Evolutionary conservation across 2,888 invertebrate genomes (phyloP).

Genomic region (Cephonodes hylas): DNA sequence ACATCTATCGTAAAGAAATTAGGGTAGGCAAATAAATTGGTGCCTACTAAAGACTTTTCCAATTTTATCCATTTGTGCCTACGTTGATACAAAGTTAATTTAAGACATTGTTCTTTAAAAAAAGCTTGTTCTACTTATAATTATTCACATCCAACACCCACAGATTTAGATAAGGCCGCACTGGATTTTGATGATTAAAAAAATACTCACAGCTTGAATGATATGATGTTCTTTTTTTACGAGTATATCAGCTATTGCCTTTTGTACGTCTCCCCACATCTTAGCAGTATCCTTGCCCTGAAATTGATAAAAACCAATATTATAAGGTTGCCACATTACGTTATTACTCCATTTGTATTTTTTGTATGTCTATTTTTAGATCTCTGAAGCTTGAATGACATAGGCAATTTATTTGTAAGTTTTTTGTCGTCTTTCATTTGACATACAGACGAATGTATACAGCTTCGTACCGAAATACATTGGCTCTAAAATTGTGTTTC

Average conservation of each 20-base stretch:
- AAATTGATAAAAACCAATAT: constrained; percentile 21
- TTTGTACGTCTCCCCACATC: constrained; percentile 91
- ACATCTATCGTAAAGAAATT: too few species aligned
- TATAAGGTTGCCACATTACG: neutral
- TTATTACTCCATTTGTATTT: neutral
- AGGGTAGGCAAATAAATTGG: too few species aligned
- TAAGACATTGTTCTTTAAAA: too few species aligned
- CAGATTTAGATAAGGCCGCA: too few species aligned
- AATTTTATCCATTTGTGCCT: too few species aligned
- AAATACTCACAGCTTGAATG: constrained; percentile 75
- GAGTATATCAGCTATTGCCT: constrained; percentile 86
- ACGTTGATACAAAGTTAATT: too few species aligned
- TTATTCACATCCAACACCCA: too few species aligned
- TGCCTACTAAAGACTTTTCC: too few species aligned
- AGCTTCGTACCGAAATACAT: too few species aligned
- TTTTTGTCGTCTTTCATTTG: neutral
- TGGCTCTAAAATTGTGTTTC: too few species aligned
- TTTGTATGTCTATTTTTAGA: neutral
- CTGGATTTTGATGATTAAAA: constrained; percentile 2
- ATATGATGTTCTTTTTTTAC: constrained; percentile 87
- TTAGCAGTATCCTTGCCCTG: constrained; percentile 85
- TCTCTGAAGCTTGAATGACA: neutral
- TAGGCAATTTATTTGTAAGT: neutral
- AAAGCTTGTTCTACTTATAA: too few species aligned
- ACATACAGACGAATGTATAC: too few species aligned